These are phyloP conservation scores for Ascidia mentula DNA, from an alignment of 23 tunicate genomes.

Conservation along the genomic window DNA sequence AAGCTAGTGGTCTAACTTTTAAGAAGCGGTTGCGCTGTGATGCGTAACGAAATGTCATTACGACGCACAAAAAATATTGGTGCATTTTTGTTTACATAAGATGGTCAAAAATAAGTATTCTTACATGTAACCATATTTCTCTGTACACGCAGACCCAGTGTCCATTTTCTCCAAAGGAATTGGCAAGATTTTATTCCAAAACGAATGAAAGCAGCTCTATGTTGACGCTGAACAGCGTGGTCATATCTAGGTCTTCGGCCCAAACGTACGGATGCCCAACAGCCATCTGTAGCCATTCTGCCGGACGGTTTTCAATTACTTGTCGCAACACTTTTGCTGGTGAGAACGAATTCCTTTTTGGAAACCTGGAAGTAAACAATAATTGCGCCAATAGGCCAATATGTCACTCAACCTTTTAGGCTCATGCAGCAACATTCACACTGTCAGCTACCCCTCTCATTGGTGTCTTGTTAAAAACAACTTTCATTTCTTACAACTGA, in stretches of 20 bases:
- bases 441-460: no score
- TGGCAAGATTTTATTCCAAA: not conserved
- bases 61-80: not conserved
- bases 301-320: not conserved
- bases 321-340: not conserved
- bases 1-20: not conserved
- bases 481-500: no score
- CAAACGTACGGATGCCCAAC: not conserved
- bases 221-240: not conserved
- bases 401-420: no score
- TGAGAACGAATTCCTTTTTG: not conserved
- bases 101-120: no score
- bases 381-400: no score
- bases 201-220: not conserved
- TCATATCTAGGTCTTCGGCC: not conserved
- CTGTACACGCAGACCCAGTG: not conserved
- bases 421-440: no score
- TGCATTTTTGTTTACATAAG: not conserved
- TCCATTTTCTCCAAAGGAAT: not conserved
- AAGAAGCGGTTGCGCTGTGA: not conserved
- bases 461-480: no score
- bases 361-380: not conserved
- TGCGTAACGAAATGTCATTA: not conserved
- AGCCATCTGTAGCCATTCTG: not conserved
- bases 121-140: no score